These are phyloP conservation scores for Phasianus colchicus DNA, from an alignment of 2,113 vertebrate species.

Conservation along the genomic window DNA sequence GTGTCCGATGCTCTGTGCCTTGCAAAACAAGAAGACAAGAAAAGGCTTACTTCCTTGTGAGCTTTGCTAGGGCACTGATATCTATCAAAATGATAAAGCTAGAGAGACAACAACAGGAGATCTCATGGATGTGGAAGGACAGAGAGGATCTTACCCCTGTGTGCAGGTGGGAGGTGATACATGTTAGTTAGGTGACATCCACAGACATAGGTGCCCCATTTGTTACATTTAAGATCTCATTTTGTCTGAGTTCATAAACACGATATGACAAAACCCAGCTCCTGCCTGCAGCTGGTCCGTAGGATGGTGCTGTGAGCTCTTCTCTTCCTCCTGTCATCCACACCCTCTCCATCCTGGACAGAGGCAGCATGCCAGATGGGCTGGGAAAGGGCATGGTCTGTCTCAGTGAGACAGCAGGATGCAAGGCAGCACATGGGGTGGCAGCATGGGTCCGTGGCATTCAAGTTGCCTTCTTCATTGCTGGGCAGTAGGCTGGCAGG, in stretches of 20 bases:
- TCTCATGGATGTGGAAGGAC: not conserved
- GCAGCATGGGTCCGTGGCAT: not conserved
- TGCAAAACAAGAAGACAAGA: not conserved
- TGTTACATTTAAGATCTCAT: not conserved
- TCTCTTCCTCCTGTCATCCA: not conserved
- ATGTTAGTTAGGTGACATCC: not conserved
- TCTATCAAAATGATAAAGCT: not conserved
- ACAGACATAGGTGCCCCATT: not conserved
- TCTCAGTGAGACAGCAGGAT: not conserved
- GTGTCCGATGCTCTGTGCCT: not conserved
- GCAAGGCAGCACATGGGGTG: not conserved
- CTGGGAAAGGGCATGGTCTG: fast-evolving
- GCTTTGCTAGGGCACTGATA: not conserved
- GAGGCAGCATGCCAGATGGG: not conserved
- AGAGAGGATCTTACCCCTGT: not conserved
- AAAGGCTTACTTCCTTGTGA: not conserved
- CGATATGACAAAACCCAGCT: not conserved
- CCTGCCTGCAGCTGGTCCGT: not conserved
- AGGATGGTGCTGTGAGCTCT: not conserved
- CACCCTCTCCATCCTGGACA: not conserved
- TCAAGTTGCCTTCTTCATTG: not conserved
- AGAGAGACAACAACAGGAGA: not conserved
- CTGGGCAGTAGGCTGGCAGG: not conserved
- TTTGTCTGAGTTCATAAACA: not conserved
- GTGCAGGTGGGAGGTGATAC: not conserved